Evolutionary conservation across 2,113 vertebrate species (phyloP), one percentile per base, ranked within the genome.

Genomic region (Hemichromis elongatus): DNA sequence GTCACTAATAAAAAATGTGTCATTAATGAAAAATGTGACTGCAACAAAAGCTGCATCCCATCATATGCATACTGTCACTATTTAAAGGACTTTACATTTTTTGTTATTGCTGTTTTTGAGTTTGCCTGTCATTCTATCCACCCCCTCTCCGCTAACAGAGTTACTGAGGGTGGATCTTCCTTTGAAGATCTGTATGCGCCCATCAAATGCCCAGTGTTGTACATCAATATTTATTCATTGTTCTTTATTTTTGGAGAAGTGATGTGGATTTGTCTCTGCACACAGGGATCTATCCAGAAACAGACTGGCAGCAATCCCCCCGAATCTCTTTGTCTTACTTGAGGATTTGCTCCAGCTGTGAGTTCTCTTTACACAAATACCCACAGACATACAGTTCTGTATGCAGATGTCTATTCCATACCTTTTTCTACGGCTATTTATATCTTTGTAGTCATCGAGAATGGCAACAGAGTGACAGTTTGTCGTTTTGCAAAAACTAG

Each of bases 261-360:
- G 21, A 55, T 77, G 55, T 88, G 40, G 77, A 79, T 90, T 88
- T 96, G 93, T 94, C 85, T 21, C 1, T 11, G 3, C 70, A 19
- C 96, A 99, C 96, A 99, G 98, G 88, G 98, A 99, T 93, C 94
- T 99, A 86, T 98, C 97, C 93, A 97, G 81, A 92, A 99, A 99
- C 96, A 96, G 94, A 93, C 97, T 99, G 92, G 94, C 97, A 95
- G 94, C 90, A 1, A 96, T 99, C 86, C 95, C 98, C 66, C 94
- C 94, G 1, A 89, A 96, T 87, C 88, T 98, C 86, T 98, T 99
- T 91, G 95, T 97, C 85, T 93, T 97, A 88, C 95, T 99, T 57
- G 96, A 96, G 92, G 97, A 98, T 82, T 96, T 99, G 88, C 96
- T 98, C 77, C 98, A 98, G 95, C 94, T 99, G 98, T 99, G 97